Base-by-base conservation (phyloP, 2,113 vertebrate species). In the Bos indicus region DNA sequence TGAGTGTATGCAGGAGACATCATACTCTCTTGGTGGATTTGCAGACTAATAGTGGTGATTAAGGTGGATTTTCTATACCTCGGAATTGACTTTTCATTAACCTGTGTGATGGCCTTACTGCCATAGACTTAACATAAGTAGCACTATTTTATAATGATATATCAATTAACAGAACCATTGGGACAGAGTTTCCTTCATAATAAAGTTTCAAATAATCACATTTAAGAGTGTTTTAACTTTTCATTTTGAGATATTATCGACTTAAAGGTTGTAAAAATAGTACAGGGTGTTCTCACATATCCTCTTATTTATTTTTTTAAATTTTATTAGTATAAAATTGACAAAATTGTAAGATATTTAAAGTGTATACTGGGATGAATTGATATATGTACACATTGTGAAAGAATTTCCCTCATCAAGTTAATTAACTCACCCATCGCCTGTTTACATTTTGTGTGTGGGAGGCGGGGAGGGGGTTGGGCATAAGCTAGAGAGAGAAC, bases 21-120 rank as follows among this genome's bases (percentile, higher is more conserved):
- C 60, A n/a, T 62, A 52, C 43, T 92, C n/a, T 93, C 54, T 95
- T 96, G 86, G 87, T 91, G 93, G 87, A 95, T 96, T 96, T 97
- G 48, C 74, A 95, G 51, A 77, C 93, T 94, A 91, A 93, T 60
- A 57, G 57, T 91, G 25, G 91, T 93, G 78, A 91, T 97, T 96
- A 92, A 87, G 43, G 56, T 88, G 57, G 83, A 91, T 92, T 95
- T 94, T 95, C 93, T 74, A 30, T 93, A 91, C 57, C 74, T 88
- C 56, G 26, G 74, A 92, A 96, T 95, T 93, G 95, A 97, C 91
- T 97, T 96, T 95, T 93, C 74, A 82, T 97, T 98, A 97, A 83
- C 95, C 84, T 87, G 30, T 93, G 56, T 90, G 78, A 67, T 90
- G 80, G 46, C 90, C 95, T 89, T 84, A 43, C 46, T 85, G 60